These are phyloP conservation scores for Chaitophorus viminalis DNA, from an alignment of 2,888 invertebrate species.

Conservation along the genomic window DNA sequence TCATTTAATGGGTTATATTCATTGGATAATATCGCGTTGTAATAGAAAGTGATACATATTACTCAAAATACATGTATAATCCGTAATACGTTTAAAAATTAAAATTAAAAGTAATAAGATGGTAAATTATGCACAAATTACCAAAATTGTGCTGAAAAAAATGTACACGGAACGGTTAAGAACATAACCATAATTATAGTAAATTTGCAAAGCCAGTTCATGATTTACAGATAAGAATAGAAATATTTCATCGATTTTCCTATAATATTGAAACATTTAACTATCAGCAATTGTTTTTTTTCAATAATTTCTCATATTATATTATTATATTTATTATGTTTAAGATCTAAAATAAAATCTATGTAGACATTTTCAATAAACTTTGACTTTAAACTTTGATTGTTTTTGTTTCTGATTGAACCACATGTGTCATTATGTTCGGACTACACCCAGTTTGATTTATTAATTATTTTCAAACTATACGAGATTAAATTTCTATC, in stretches of 20 bases:
- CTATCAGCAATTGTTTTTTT: neutral
- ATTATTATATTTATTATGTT: neutral
- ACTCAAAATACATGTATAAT: neutral
- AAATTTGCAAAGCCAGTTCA: too few relatives aligned
- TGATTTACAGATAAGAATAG: too few relatives aligned
- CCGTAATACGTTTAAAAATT: neutral
- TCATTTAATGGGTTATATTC: slow-evolving; percentile 17
- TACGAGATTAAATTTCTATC: neutral
- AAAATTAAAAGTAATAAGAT: neutral
- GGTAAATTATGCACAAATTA: neutral
- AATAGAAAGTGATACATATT: neutral
- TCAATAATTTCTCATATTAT: neutral
- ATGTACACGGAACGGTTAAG: neutral
- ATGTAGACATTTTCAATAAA: neutral
- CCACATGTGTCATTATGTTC: neutral
- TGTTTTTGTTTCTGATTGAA: neutral
- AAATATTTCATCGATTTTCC: too few relatives aligned
- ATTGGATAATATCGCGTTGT: neutral
- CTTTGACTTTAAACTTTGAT: neutral
- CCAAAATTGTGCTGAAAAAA: neutral
- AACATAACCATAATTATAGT: neutral
- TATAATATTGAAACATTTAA: too few relatives aligned
- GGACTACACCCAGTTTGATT: neutral
- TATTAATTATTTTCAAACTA: neutral
- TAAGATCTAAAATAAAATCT: neutral